Evolutionary conservation across 2,797 vertebrate species (phyloP).

Genomic region (Lithobates sylvaticus): DNA sequence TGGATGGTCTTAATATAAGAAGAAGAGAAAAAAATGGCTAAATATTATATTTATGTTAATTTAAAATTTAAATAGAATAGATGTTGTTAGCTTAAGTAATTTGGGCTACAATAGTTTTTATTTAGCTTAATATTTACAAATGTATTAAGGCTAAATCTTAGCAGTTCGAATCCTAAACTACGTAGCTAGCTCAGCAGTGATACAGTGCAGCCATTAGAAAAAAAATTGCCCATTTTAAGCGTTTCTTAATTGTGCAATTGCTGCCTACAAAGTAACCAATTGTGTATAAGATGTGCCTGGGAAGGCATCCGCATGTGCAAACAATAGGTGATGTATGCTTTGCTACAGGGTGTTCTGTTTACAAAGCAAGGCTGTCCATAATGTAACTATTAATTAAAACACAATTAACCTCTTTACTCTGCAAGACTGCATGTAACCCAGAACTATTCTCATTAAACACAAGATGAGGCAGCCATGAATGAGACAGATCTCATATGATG

Average conservation of each 20-base stretch:
- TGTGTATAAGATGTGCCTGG: neutral
- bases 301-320: slow-evolving; percentile 13
- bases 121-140: neutral
- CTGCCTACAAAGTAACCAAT: slow-evolving; percentile 60
- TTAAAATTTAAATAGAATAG: neutral
- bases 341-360: slow-evolving; percentile 29
- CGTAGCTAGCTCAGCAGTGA: neutral
- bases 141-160: neutral
- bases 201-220: neutral
- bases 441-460: slow-evolving; percentile 41
- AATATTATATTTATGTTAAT: too few species aligned
- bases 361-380: slow-evolving; percentile 38
- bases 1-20: too few species aligned
- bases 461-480: slow-evolving; percentile 11
- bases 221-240: neutral
- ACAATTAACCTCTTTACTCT: slow-evolving; percentile 53
- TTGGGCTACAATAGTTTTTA: neutral
- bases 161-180: neutral
- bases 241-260: neutral
- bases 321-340: slow-evolving; percentile 43
- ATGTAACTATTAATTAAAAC: slow-evolving; percentile 60
- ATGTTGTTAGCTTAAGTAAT: neutral
- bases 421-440: slow-evolving; percentile 30
- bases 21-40: too few species aligned
- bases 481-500: neutral